phyloP scores from a whole-genome alignment of 2,888 invertebrate species.

The Amphipoea lucens region DNA sequence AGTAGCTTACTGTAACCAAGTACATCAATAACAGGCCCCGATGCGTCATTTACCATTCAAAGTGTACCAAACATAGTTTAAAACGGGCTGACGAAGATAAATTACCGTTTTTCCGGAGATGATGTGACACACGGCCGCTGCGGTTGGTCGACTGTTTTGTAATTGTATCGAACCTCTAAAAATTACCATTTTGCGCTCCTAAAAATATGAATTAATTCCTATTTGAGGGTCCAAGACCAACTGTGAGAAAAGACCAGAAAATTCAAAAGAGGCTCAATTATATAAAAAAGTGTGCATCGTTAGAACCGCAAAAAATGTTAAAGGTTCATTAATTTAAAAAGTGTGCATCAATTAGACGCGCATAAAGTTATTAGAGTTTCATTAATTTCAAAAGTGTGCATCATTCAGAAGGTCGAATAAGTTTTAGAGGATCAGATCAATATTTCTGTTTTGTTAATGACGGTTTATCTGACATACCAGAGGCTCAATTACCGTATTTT shows the following conservation, averaged over 20 bases:
- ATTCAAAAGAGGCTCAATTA: not conserved
- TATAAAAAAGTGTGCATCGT: too few relatives aligned
- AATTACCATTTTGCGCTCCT: not conserved
- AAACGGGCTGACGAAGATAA: conserved; percentile 69
- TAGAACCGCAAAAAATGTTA: too few relatives aligned
- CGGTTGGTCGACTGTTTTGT: conserved; percentile 1
- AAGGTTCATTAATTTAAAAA: not conserved
- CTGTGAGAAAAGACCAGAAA: not conserved
- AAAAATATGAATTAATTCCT: not conserved
- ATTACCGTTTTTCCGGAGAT: conserved; percentile 55
- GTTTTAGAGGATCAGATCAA: not conserved
- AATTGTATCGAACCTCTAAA: not conserved
- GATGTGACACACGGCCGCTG: conserved; percentile 54
- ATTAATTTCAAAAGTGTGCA: not conserved
- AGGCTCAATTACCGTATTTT: too few relatives aligned
- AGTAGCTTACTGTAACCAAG: conserved; percentile 32
- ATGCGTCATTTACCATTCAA: conserved; percentile 62
- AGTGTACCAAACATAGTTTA: conserved; percentile 58
- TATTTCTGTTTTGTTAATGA: conserved; percentile 4
- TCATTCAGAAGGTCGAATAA: not conserved
- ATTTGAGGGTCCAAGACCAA: not conserved
- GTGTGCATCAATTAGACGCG: not conserved
- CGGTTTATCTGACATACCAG: conserved; percentile 6
- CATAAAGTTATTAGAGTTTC: too few relatives aligned
- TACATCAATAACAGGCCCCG: conserved; percentile 57